phyloP scores from a whole-genome alignment of 2,888 invertebrate species.

The Lumbricus terrestris region DNA sequence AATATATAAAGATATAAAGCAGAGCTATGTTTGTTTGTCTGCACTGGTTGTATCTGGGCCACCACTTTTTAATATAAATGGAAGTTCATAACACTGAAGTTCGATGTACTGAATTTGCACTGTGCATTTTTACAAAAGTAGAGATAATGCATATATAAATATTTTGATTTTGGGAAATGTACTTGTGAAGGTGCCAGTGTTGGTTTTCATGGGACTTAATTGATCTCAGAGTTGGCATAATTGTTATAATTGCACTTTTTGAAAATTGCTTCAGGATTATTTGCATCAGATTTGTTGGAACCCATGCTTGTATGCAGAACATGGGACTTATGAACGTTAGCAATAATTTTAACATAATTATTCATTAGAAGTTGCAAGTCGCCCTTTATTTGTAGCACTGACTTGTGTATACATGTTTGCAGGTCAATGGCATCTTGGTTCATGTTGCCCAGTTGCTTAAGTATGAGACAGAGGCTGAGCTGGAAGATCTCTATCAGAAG shows the following conservation, averaged over 20 bases:
- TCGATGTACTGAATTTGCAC: too few relatives aligned
- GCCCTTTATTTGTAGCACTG: not conserved
- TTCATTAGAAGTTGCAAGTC: not conserved
- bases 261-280: too few relatives aligned
- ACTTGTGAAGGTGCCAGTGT: too few relatives aligned
- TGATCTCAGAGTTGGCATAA: not conserved
- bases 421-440: conserved; percentile 85
- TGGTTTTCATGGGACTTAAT: not conserved
- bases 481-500: conserved; percentile 90
- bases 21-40: not conserved
- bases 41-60: too few relatives aligned
- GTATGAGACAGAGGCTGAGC: conserved; percentile 84
- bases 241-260: not conserved
- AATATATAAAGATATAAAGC: not conserved
- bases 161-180: not conserved
- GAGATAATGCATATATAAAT: not conserved
- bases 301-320: not conserved
- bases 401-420: not conserved
- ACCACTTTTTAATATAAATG: too few relatives aligned
- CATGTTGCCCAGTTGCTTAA: conserved; percentile 93
- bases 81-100: too few relatives aligned
- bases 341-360: not conserved
- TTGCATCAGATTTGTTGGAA: not conserved
- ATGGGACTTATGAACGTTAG: not conserved
- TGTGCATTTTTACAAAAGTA: not conserved